Conservation (phyloP, 1,140 invertebrate genomes). For the Aethina tumida region DNA sequence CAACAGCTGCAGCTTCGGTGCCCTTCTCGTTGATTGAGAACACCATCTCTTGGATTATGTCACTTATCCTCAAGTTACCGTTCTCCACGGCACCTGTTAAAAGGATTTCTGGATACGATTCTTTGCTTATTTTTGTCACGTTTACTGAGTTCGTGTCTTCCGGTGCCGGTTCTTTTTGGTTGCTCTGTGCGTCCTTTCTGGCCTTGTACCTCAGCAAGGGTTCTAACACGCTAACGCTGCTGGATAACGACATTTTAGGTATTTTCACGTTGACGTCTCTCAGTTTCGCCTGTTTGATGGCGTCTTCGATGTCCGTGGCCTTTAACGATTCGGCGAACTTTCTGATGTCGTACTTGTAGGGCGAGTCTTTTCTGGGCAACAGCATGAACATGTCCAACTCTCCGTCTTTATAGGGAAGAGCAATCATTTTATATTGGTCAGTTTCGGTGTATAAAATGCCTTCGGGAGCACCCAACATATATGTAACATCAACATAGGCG, state of each 20-base stretch:
- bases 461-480: constrained; percentile 20
- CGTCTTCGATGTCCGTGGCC: constrained; percentile 13
- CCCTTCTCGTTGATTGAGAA: constrained; percentile 58
- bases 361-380: constrained; percentile 16
- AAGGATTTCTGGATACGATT: constrained; percentile 10
- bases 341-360: constrained; percentile 21
- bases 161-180: constrained; percentile 1
- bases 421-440: constrained; percentile 18
- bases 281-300: constrained; percentile 13
- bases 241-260: constrained; percentile 23
- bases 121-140: too few species aligned
- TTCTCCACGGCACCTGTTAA: constrained; percentile 13
- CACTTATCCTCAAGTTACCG: constrained; percentile 15
- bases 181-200: constrained; percentile 8
- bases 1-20: constrained; percentile 58
- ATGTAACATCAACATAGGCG: constrained; percentile 16
- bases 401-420: constrained; percentile 23
- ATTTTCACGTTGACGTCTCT: constrained; percentile 20
- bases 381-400: constrained; percentile 27
- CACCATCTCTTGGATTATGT: constrained; percentile 25
- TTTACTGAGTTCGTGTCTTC: neutral
- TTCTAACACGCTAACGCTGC: constrained; percentile 21
- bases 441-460: constrained; percentile 21
- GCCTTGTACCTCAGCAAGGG: constrained; percentile 23
- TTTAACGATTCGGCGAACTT: constrained; percentile 15